A percentile compares a stretch with the other conserved stretches of the same genome.
These are phyloP conservation scores for Enteromius treurensis DNA, from an alignment of 2,797 vertebrate genomes.

Conservation along the genomic window DNA sequence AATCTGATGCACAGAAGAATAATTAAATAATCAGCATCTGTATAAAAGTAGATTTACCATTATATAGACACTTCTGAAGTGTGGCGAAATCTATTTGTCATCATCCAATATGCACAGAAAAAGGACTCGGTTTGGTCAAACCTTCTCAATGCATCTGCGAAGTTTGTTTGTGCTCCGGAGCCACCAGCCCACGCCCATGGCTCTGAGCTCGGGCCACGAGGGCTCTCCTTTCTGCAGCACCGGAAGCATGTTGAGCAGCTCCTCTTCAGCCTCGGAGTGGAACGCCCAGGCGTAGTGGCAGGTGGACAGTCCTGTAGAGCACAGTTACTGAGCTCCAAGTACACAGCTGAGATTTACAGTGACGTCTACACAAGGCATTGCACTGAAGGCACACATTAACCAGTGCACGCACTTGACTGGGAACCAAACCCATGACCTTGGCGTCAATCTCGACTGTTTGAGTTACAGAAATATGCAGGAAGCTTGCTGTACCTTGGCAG, in stretches of 20 bases:
- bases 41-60: neutral
- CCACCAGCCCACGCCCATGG: conserved; percentile 98
- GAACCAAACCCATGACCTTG: neutral
- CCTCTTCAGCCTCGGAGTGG: conserved; percentile 97
- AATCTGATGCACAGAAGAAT: neutral
- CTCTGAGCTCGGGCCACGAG: conserved; percentile 92
- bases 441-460: neutral
- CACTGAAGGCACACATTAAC: neutral
- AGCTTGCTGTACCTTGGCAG: conserved; percentile 82
- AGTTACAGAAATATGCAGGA: neutral
- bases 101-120: neutral
- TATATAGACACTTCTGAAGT: no score
- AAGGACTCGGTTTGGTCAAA: conserved; percentile 54
- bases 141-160: conserved; percentile 95
- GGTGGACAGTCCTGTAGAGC: conserved; percentile 86
- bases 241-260: conserved; percentile 92
- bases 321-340: neutral
- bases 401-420: neutral
- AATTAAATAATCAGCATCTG: neutral
- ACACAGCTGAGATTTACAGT: neutral
- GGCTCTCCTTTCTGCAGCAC: conserved; percentile 89
- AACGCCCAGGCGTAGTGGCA: conserved; percentile 98
- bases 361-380: neutral
- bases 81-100: neutral
- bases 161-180: conserved; percentile 89